A percentile compares a stretch with the other conserved stretches of the same genome.
Conservation (phyloP, 2,113 vertebrate species). For the Antechinus flavipes region DNA sequence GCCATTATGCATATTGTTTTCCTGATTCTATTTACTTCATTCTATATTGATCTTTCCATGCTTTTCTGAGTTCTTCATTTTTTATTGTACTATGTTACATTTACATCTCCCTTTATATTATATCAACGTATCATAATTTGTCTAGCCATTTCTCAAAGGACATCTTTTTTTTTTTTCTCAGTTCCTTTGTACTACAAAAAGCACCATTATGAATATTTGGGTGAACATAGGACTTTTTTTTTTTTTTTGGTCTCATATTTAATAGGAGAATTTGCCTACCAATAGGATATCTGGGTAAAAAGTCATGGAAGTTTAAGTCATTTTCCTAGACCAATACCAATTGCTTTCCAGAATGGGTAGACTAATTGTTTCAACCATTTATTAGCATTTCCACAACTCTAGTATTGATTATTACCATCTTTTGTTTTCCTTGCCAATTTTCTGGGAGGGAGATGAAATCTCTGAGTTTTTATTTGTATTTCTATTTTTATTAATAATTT, state of each 20-base stretch:
- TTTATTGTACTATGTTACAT: no score
- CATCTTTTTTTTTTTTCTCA: no score
- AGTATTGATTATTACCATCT: background rate
- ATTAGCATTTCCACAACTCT: background rate
- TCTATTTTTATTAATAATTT: background rate
- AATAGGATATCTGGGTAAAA: background rate
- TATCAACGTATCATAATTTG: no score
- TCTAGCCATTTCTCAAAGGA: no score
- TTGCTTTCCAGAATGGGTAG: background rate
- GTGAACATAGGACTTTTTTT: background rate
- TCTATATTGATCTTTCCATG: no score
- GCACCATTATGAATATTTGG: background rate
- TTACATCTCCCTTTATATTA: no score
- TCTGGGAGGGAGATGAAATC: background rate
- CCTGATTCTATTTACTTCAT: no score
- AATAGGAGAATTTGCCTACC: background rate
- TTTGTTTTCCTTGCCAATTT: background rate
- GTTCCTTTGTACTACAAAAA: no score
- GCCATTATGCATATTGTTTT: no score
- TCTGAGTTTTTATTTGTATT: background rate
- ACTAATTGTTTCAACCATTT: background rate
- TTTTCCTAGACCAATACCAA: background rate
- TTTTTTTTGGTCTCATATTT: background rate
- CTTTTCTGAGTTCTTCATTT: no score
- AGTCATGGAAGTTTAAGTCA: background rate